Conservation (phyloP, 2,797 vertebrate species). For the Mormyrops boulengeri region DNA sequence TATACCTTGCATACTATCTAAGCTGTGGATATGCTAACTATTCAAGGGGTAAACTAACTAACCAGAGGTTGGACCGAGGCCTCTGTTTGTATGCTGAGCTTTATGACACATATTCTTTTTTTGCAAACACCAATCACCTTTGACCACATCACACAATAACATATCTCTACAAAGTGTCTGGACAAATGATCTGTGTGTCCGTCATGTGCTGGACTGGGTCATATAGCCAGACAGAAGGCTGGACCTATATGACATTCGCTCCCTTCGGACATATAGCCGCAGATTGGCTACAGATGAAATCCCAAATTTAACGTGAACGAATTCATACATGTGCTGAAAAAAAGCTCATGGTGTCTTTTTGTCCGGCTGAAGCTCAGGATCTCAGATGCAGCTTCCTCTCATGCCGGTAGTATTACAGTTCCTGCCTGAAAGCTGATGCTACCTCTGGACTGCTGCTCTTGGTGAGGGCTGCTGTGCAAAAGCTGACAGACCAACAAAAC, state of each 20-base stretch:
- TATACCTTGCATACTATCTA: background rate
- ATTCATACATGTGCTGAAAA: background rate
- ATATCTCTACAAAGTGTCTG: background rate
- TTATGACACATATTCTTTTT: background rate
- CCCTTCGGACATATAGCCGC: background rate
- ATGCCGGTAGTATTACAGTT: background rate
- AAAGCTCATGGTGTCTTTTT: background rate
- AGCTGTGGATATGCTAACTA: background rate
- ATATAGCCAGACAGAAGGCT: background rate
- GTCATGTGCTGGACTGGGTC: background rate
- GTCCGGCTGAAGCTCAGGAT: background rate
- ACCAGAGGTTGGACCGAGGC: background rate
- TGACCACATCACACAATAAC: background rate
- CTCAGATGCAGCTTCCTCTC: background rate
- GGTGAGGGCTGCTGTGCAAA: background rate
- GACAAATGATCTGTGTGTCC: background rate
- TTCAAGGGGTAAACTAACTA: background rate
- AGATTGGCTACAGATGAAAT: background rate
- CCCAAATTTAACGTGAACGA: background rate
- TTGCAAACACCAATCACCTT: background rate
- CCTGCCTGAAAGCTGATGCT: background rate
- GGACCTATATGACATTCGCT: background rate
- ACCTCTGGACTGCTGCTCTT: background rate
- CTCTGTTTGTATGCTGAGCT: background rate
- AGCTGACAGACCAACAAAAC: background rate